Percentiles rank a stretch among this genome's conserved stretches.
Conservation (phyloP, 2,797 vertebrate species). For the Remorina albescens region DNA sequence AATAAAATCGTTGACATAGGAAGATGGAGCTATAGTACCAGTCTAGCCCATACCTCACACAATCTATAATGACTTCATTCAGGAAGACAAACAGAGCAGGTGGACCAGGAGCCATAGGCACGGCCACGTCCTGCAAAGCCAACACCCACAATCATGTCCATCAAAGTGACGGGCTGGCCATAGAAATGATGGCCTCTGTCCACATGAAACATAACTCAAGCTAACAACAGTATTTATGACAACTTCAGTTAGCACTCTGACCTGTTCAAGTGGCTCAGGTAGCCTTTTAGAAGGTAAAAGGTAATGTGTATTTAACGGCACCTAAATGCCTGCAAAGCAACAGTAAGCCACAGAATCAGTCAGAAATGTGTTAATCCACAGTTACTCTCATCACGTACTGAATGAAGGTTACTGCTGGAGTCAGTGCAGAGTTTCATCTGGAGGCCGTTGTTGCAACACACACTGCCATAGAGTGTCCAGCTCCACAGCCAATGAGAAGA, state of each 20-base stretch:
- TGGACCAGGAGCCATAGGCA: slow-evolving; percentile 43
- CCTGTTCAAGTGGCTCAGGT: slow-evolving; percentile 28
- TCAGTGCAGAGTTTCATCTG: slow-evolving; percentile 32
- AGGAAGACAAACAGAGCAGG: slow-evolving; percentile 47
- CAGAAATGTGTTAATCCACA: slow-evolving; percentile 18
- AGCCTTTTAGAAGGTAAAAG: slow-evolving; percentile 34
- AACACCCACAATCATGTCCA: slow-evolving; percentile 38
- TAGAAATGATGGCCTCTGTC: slow-evolving; percentile 60
- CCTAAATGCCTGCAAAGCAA: slow-evolving; percentile 23
- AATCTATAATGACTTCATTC: slow-evolving; percentile 38
- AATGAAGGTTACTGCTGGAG: slow-evolving; percentile 28
- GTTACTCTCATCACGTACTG: slow-evolving; percentile 13
- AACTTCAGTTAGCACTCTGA: slow-evolving; percentile 21
- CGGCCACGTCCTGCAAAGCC: slow-evolving; percentile 43
- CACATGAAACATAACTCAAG: slow-evolving; percentile 57
- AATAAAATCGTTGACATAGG: slow-evolving; percentile 65
- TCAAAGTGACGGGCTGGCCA: slow-evolving; percentile 62
- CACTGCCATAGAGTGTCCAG: slow-evolving; percentile 92
- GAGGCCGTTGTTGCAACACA: slow-evolving; percentile 65
- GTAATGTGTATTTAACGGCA: slow-evolving; percentile 30
- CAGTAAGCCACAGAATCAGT: slow-evolving; percentile 16
- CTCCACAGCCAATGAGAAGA: slow-evolving; percentile 91
- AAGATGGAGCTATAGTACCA: slow-evolving; percentile 54
- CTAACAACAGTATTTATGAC: slow-evolving; percentile 53
- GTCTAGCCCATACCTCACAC: slow-evolving; percentile 52